Conservation (phyloP, 2,888 invertebrate species). For the Eupithecia abbreviata region DNA sequence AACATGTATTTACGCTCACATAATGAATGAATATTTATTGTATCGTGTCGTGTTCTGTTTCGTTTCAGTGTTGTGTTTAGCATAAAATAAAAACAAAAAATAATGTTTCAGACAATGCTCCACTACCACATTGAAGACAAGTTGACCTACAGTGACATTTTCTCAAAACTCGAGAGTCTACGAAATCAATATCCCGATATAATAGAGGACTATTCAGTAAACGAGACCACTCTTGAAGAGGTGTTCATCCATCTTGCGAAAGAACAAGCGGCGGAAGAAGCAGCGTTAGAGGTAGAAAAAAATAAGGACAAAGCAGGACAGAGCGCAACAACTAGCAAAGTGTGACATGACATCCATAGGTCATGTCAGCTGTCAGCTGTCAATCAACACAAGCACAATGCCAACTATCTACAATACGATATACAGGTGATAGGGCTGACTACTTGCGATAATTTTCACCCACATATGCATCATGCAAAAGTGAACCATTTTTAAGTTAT, state of each 20-base stretch:
- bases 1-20: too few relatives aligned
- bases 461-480: too few relatives aligned
- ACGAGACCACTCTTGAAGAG: conserved; percentile 92
- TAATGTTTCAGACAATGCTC: conserved; percentile 81
- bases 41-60: too few relatives aligned
- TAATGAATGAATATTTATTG: too few relatives aligned
- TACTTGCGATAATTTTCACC: too few relatives aligned
- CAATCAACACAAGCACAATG: too few relatives aligned
- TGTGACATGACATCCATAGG: background rate
- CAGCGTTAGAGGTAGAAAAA: background rate
- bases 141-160: conserved; percentile 85
- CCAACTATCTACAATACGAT: too few relatives aligned
- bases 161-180: conserved; percentile 83
- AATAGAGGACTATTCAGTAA: conserved; percentile 90
- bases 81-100: background rate
- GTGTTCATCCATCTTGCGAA: conserved; percentile 84
- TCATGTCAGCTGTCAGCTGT: too few relatives aligned
- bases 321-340: background rate
- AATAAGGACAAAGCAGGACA: background rate
- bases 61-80: too few relatives aligned
- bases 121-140: conserved; percentile 87
- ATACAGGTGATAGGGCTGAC: too few relatives aligned
- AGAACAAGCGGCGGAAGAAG: conserved; percentile 28
- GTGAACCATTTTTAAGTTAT: too few relatives aligned
- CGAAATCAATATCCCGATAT: conserved; percentile 67